Conservation (phyloP, 1,140 invertebrate species). For the Drosophila kanapiae region DNA sequence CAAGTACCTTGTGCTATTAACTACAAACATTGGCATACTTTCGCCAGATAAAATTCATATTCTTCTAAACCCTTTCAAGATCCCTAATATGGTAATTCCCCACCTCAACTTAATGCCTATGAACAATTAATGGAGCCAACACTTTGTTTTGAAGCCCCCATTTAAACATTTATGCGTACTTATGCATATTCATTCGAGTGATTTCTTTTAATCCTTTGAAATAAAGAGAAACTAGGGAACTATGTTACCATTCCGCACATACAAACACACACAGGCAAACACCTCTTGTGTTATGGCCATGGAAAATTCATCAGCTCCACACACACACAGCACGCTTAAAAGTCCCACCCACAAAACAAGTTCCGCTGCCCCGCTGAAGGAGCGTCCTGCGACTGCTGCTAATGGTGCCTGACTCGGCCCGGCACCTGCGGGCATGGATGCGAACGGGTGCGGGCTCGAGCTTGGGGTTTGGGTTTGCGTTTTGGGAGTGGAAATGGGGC, state of each 20-base stretch:
- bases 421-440: constrained; percentile 35
- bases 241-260: not conserved
- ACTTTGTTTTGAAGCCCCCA: not conserved
- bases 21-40: not conserved
- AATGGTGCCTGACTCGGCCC: constrained; percentile 53
- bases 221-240: constrained; percentile 20
- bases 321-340: constrained; percentile 22
- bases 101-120: not conserved
- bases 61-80: not conserved
- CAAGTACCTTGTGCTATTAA: not conserved
- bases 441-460: constrained; percentile 27
- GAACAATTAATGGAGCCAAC: constrained; percentile 10
- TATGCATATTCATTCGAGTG: constrained; percentile 18
- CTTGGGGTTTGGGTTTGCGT: constrained; percentile 8
- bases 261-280: not conserved
- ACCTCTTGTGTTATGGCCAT: constrained; percentile 9
- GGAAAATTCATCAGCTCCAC: constrained; percentile 47
- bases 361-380: constrained; percentile 32
- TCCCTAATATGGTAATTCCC: not conserved
- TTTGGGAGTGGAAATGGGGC: constrained; percentile 9
- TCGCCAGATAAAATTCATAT: not conserved
- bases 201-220: constrained; percentile 14
- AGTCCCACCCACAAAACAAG: constrained; percentile 44
- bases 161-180: constrained; percentile 12
- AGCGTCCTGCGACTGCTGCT: constrained; percentile 46